Evolutionary conservation across 2,113 vertebrate species (phyloP), one percentile per base, ranked within the genome.

Genomic region (Glareola pratincola): DNA sequence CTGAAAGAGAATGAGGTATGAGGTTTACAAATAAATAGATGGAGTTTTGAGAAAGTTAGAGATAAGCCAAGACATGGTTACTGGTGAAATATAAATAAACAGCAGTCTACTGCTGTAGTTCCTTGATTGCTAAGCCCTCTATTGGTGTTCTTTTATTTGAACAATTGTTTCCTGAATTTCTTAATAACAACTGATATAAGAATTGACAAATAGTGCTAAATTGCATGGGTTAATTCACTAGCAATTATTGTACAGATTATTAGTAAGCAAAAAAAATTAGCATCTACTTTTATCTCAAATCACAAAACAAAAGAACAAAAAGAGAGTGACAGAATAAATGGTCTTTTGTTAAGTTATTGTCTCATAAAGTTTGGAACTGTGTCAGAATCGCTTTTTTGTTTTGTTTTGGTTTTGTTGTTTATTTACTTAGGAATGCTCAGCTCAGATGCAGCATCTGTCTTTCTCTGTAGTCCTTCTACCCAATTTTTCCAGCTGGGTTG

Each of bases 1-100:
- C 97, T 94, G 94, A 98, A 98, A 97, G 96, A 92, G 98, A 98
- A 97, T 98, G 93, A 97, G 76, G 89, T 96, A 96, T 97, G 98
- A 98, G 78, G 73, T 96, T 93, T 97, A 92, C 93, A 97, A 95
- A 97, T 97, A 97, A 97, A 82, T 72, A 72, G 82, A 79, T 82
- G 78, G 83, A 79, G 56, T 97, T 97, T 95, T 91, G 78, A 90
- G 92, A 85, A 97, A 95, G 92, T 71, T 59, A 72, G 95, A 67
- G 59, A 71, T 62, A 86, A 88, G 85, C 63, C 18, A 88, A 92
- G 86, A 72, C 24, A 7, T 75, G 10, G n/a, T 93, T 93, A 63
- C 54, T 93, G 72, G 72, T 72, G 69, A 78, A 90, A 71, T 93
- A 94, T 36, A 94, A 97, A 96, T 94, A 91, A 63, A 73, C 66